Base-by-base conservation (phyloP, 1,140 invertebrate species). In the Pogonus chalceus region DNA sequence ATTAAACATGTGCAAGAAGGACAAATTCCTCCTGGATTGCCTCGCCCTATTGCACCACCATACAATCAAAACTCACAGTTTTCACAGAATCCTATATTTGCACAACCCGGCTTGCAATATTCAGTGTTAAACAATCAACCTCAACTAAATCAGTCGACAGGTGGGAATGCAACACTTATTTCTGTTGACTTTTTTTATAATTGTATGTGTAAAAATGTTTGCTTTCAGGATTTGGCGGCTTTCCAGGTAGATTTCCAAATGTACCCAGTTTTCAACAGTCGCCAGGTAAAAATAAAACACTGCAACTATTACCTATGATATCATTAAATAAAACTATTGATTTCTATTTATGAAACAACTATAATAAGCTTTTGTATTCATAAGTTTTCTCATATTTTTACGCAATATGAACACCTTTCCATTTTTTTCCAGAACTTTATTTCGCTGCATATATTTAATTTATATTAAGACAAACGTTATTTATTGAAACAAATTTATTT, bases 1-100 rank as follows among this genome's bases (percentile, higher is more conserved):
- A 7, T 39, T 16, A 31, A 52, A 52, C 35, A 14, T 55, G 46
- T 35, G 35, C 51, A 52, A 16, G 20, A 53, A 53, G 14, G 22
- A 51, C 26, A 48, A 35, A 10, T 48, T 20, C 48, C 20, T 4
- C 48, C 37, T 3, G 37, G 37, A 12, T 12, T 43, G 18, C 37
- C 37, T 4, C 37, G 37, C 4, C 37, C 37, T 18, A 7, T 4
- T 18, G 14, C 26, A 4, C 3, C 37, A 43, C 18, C 37, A 4
- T 43, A 12, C 18, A 18, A 7, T 12, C 37, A 9, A 12, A 43
- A 43, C 37, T 9, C 9, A 12, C 37, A 9, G 18, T 43, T 43
- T 16, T 43, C 37, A 43, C 37, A 43, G 37, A 43, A 43, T 18
- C 37, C 37, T 16, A 43, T 43, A 12, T 43, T 43, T 43, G 37